Evolutionary conservation across 1,140 invertebrate genomes (phyloP), one percentile per base, ranked within the genome.

Genomic region (Polypedilum pembai): DNA sequence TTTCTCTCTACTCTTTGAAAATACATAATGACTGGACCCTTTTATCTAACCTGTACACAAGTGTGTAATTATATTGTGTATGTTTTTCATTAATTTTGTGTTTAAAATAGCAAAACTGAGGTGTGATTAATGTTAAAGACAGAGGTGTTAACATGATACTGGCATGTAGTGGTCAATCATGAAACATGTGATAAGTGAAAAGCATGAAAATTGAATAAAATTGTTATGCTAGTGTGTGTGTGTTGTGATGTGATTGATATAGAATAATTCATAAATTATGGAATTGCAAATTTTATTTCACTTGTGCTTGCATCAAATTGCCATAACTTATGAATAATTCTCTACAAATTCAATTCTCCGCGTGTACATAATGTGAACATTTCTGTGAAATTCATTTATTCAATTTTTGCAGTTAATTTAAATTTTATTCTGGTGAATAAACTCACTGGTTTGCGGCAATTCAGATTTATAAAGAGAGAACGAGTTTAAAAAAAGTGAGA

Each of bases 381-480:
- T 3, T 33, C 5, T 33, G 24, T 56, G 12, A n/a, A 56, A n/a
- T 45, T 56, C n/a, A 56, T 56, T 56, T n/a, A 56, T 56, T 56
- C 45, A 56, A 56, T 56, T 56, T 56, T 56, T 56, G 45, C 45
- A 56, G 45, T 56, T 56, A 56, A 56, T 56, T 56, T 56, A 56
- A 56, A 56, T 56, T 56, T 56, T 56, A 56, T 56, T 56, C 45
- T 56, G 45, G 45, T 56, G 45, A 56, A 56, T 56, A 56, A 56
- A 56, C 45, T 56, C 45, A 56, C 45, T 56, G 41, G 3, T 12
- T 15, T 56, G 45, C n/a, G 45, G 45, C 12, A 15, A 56, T 56
- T 56, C 45, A 56, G 45, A 56, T n/a, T 45, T n/a, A 56, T 56
- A 56, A 56, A 56, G 24, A 33, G 24, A 56, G 10, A 56, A n/a